Percentiles rank a stretch among this genome's conserved stretches.
Evolutionary conservation across 2,113 vertebrate genomes (phyloP).

Genomic region (Oryzias woworae): DNA sequence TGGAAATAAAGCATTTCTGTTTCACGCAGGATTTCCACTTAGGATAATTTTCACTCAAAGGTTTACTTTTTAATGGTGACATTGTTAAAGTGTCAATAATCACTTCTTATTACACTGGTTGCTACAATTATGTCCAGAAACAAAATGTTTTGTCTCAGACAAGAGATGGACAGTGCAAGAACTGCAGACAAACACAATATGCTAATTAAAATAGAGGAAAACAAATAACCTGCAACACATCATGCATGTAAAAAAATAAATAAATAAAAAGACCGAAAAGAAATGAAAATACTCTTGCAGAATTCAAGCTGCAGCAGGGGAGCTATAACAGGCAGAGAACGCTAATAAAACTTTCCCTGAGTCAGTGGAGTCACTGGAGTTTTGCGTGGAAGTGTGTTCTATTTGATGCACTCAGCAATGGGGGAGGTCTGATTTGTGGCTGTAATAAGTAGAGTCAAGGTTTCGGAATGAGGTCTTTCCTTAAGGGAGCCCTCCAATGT

Average conservation of each 20-base stretch:
- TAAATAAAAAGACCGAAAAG: constrained; percentile 5
- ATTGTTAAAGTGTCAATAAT: constrained; percentile 12
- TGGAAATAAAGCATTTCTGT: too few relatives aligned
- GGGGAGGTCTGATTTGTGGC: constrained; percentile 74
- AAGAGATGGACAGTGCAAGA: constrained; percentile 33
- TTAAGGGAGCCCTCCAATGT: constrained; percentile 58
- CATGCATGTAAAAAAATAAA: constrained; percentile 20
- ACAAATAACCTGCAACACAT: constrained; percentile 21
- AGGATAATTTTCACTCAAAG: neutral
- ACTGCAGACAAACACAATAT: constrained; percentile 6
- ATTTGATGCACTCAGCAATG: constrained; percentile 56
- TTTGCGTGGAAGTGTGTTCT: constrained; percentile 27
- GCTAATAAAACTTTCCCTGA: constrained; percentile 61
- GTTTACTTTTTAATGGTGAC: constrained; percentile 37
- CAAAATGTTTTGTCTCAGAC: constrained; percentile 52
- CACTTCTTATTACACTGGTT: constrained; percentile 17
- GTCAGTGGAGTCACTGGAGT: constrained; percentile 40
- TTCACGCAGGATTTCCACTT: too few relatives aligned
- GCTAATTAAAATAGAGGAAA: constrained; percentile 1
- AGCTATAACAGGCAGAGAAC: constrained; percentile 39
- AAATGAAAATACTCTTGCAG: constrained; percentile 1
- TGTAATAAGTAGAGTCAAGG: constrained; percentile 67
- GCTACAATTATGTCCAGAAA: constrained; percentile 26
- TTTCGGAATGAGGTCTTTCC: constrained; percentile 66
- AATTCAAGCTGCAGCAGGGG: constrained; percentile 44